These are phyloP conservation scores for Stichodactyla mertensii DNA, from an alignment of 64 coral and sea anemone species.

Conservation along the genomic window DNA sequence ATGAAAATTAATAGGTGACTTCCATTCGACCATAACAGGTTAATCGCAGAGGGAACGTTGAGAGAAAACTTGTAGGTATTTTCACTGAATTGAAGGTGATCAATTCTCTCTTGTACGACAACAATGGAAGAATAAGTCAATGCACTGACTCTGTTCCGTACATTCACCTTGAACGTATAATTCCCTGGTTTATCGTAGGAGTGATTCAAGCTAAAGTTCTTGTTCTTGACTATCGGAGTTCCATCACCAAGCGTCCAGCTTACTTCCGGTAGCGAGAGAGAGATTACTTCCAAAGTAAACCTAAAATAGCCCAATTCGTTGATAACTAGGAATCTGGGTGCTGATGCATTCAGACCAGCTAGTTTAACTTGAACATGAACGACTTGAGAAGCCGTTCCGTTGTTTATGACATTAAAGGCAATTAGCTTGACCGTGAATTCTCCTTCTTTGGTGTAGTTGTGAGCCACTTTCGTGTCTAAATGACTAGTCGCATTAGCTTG, in stretches of 20 bases:
- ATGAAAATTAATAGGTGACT: constrained; percentile 5
- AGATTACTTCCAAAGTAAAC: constrained; percentile 14
- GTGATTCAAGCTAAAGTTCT: constrained; percentile 18
- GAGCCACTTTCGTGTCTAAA: not conserved
- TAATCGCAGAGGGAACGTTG: not conserved
- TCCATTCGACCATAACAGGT: not conserved
- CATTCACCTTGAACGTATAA: constrained; percentile 3
- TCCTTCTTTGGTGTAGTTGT: constrained; percentile 44
- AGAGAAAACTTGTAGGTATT: not conserved
- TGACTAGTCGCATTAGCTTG: constrained; percentile 34
- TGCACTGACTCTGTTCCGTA: constrained; percentile 20
- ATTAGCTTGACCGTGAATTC: constrained; percentile 10
- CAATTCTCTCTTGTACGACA: constrained; percentile 28
- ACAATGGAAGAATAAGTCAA: not conserved
- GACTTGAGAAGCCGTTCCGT: not conserved
- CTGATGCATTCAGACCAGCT: constrained; percentile 23
- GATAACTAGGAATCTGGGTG: not conserved
- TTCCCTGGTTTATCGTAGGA: constrained; percentile 25
- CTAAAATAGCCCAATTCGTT: constrained; percentile 13
- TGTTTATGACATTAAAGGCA: constrained; percentile 36
- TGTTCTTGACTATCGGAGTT: not conserved
- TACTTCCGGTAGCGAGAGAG: not conserved
- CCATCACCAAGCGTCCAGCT: constrained; percentile 32
- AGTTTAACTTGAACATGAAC: constrained; percentile 36
- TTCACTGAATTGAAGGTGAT: not conserved